Conservation (phyloP, 2,113 vertebrate genomes). For the Pica pica region DNA sequence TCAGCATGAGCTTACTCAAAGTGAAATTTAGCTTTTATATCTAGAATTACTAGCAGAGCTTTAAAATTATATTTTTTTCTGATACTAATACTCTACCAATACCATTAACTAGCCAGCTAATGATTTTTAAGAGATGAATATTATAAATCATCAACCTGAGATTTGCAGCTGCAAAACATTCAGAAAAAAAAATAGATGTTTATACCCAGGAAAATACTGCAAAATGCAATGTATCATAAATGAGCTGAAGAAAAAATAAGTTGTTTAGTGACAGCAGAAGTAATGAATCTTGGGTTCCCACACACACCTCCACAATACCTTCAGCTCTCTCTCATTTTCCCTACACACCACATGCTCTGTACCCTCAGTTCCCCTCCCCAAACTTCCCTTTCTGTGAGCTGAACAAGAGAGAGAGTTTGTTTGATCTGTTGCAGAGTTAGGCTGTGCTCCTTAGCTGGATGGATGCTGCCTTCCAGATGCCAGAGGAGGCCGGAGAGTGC, state of each 20-base stretch:
- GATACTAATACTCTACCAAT: not conserved
- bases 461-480: not conserved
- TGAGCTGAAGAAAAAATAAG: slow-evolving; percentile 40
- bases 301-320: slow-evolving; percentile 65
- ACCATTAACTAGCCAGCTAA: not conserved
- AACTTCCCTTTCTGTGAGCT: not conserved
- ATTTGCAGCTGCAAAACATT: not conserved
- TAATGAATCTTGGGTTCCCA: slow-evolving; percentile 39
- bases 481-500: not conserved
- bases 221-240: slow-evolving; percentile 29
- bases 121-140: not conserved
- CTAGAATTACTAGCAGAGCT: not conserved
- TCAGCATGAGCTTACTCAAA: not conserved
- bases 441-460: not conserved
- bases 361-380: not conserved
- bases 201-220: not conserved
- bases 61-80: not conserved
- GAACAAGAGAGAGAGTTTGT: not conserved
- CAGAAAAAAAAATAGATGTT: not conserved
- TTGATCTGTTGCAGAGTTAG: not conserved
- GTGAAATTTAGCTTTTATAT: not conserved
- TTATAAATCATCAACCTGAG: not conserved
- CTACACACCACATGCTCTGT: slow-evolving; percentile 57
- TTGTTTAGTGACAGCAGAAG: slow-evolving; percentile 51
- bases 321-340: slow-evolving; percentile 37